Evolutionary conservation across 2,797 vertebrate species (phyloP).

Genomic region (Philypnodon macrostomus): DNA sequence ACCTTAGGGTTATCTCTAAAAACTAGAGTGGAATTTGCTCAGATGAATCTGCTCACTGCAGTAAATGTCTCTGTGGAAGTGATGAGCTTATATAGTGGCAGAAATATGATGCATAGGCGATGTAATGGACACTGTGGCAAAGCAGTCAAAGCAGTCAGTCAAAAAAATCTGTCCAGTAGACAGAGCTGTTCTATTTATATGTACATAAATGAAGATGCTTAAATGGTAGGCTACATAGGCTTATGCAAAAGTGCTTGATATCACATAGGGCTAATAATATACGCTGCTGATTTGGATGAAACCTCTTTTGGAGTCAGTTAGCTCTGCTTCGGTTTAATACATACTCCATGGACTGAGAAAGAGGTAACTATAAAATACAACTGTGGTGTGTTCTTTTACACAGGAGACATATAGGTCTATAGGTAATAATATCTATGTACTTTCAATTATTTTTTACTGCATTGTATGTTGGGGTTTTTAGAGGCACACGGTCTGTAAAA

Average conservation of each 20-base stretch:
- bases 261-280: constrained; percentile 79
- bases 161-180: constrained; percentile 81
- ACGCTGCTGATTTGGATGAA: constrained; percentile 76
- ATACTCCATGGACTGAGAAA: constrained; percentile 16
- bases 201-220: constrained; percentile 84
- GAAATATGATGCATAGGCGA: constrained; percentile 80
- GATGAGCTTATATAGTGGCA: constrained; percentile 74
- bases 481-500: too few relatives aligned
- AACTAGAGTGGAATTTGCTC: constrained; percentile 62
- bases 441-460: too few relatives aligned
- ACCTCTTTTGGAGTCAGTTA: constrained; percentile 45
- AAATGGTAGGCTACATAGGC: constrained; percentile 76
- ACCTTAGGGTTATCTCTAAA: constrained; percentile 71
- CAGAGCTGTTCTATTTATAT: constrained; percentile 83
- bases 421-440: too few relatives aligned
- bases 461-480: too few relatives aligned
- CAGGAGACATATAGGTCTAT: neutral
- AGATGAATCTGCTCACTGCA: constrained; percentile 77
- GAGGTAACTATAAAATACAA: constrained; percentile 22
- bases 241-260: constrained; percentile 81
- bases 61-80: constrained; percentile 50
- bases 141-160: constrained; percentile 70
- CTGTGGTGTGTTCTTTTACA: neutral
- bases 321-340: constrained; percentile 27
- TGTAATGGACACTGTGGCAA: constrained; percentile 80